These are phyloP conservation scores for Thymelicus acteon DNA, from an alignment of 2,888 invertebrate species.

Conservation along the genomic window DNA sequence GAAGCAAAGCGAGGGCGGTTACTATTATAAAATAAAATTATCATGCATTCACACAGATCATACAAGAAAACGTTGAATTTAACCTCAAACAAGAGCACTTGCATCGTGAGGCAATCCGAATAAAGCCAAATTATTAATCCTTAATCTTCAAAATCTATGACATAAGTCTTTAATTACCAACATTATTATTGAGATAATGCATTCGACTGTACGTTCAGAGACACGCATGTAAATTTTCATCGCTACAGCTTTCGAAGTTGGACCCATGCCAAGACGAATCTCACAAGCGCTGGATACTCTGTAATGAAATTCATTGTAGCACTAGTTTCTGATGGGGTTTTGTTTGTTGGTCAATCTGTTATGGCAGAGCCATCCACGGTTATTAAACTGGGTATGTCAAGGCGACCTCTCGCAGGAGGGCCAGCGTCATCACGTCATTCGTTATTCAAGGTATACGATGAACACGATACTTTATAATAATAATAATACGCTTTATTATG, in stretches of 20 bases:
- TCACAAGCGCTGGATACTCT: constrained; percentile 44
- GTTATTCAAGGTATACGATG: no score
- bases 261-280: constrained; percentile 58
- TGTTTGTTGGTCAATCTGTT: not conserved
- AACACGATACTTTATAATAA: no score
- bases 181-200: constrained; percentile 29
- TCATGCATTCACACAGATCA: no score
- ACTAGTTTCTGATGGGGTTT: constrained; percentile 10
- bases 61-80: not conserved
- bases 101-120: constrained; percentile 1
- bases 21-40: no score
- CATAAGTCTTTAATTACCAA: constrained; percentile 23
- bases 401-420: no score
- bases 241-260: constrained; percentile 64
- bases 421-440: no score
- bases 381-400: no score
- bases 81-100: not conserved
- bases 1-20: no score
- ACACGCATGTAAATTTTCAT: constrained; percentile 65
- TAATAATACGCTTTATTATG: no score
- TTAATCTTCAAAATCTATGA: constrained; percentile 19
- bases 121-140: constrained; percentile 3
- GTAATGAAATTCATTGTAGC: constrained; percentile 43
- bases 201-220: constrained; percentile 56
- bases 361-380: not conserved